These are phyloP conservation scores for Phrixothrix hirtus DNA, from an alignment of 2,888 invertebrate genomes.

Conservation along the genomic window DNA sequence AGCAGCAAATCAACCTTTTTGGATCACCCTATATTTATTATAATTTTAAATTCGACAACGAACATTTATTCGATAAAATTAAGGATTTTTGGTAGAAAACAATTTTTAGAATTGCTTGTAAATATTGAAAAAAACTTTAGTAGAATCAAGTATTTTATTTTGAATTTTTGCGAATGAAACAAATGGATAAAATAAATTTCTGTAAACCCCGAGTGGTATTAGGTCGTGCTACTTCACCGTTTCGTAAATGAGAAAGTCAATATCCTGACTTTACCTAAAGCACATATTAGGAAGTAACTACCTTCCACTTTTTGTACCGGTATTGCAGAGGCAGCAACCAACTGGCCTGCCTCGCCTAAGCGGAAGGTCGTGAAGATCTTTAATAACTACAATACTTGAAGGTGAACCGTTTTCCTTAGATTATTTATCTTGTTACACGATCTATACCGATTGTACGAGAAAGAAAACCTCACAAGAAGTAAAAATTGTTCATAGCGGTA, in stretches of 20 bases:
- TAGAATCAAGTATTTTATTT: no score
- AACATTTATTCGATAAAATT: no score
- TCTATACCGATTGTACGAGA: background rate
- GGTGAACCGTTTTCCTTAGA: constrained; percentile 1
- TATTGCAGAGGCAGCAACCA: constrained; percentile 36
- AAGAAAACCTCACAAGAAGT: no score
- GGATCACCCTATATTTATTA: no score
- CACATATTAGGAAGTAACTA: constrained; percentile 47
- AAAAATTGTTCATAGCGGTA: no score
- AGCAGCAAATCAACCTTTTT: no score
- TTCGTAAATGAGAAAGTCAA: constrained; percentile 39
- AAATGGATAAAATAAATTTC: no score
- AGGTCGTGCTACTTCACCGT: constrained; percentile 15
- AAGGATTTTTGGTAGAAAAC: no score
- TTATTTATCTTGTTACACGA: background rate
- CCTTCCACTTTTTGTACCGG: constrained; percentile 44
- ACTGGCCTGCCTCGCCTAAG: constrained; percentile 45
- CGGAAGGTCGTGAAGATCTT: constrained; percentile 35
- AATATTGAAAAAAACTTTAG: no score
- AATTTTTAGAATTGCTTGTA: no score
- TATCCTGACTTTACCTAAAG: constrained; percentile 45
- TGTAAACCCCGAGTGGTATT: constrained; percentile 5
- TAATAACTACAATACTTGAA: background rate
- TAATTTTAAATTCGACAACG: no score
- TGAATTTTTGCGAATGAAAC: no score